Evolutionary conservation across 2,797 vertebrate species (phyloP), one percentile per base, ranked within the genome.

Genomic region (Setipinna tenuifilis): DNA sequence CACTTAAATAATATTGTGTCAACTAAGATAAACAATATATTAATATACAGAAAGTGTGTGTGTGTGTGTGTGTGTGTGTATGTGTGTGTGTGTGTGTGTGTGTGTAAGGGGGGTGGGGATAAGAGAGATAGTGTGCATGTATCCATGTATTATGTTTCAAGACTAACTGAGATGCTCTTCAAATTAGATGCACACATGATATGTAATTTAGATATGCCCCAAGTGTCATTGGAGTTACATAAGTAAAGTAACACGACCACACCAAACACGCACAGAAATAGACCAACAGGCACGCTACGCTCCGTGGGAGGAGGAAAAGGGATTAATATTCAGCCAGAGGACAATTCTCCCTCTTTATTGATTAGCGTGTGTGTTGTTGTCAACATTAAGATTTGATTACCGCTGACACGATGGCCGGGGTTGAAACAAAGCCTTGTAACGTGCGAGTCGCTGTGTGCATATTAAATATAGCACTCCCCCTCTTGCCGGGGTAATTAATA

Each of bases 311-410:
- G 6, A 89, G 87, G 89, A 87, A 90, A 17, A 62, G 88, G 91
- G 91, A 95, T 94, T 95, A 90, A 93, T 92, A 94, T 93, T 94
- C 86, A 83, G 84, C 84, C 21, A 68, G 87, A 87, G 86, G 82
- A 87, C 87, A 85, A 85, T 82, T 61, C 82, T 83, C 88, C 89
- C 93, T 91, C 90, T 82, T 86, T 93, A 95, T 96, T 93, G 95
- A 96, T 95, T 91, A 89, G 87, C 28, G 85, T 91, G 91, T 89
- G 92, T 94, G 94, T 95, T 95, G 93, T 93, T 95, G 94, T 96
- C 94, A 94, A 94, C 93, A 91, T 94, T 95, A 95, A 94, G 94
- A 94, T 95, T 95, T 95, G 95, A 96, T 95, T 95, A 95, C 93
- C 87, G 93, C 94, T 94, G 94, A 96, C 95, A 94, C 88, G 86